Base-by-base conservation (phyloP, 2,113 vertebrate species). In the Nothobranchius furzeri region DNA sequence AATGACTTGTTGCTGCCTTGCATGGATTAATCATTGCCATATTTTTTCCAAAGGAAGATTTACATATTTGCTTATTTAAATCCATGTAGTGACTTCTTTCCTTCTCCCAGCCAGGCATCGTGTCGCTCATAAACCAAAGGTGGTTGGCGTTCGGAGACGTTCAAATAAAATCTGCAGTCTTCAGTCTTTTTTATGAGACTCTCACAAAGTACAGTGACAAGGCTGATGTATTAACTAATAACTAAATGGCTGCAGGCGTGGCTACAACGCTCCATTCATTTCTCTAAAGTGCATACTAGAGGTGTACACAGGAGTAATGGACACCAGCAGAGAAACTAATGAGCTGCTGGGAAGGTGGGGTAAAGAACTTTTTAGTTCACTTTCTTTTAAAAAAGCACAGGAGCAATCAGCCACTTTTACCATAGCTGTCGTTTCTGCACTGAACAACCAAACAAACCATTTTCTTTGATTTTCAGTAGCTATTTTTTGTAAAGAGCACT, bases 291-390 rank as follows among this genome's bases (percentile, higher is more conserved):
- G 60, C 75, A 53, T 74, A 61, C 52, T 74, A 67, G 52, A 70
- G 52, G 71, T 59, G 47, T 60, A 4, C 1, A 35, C 60, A 68
- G 62, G 65, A 73, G 25, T 47, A 79, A 83, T 81, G 75, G 69
- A 68, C 69, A 84, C 69, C 81, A 83, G 70, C 67, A 76, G 55
- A 83, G 64, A 70, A 82, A 77, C 68, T 81, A 88, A 88, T 81
- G 74, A 87, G 79, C 70, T 42, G n/a, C 60, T 47, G 54, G 61
- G 50, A 42, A 58, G 68, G 67, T 17, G 65, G 49, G 46, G 52
- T 70, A 66, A 56, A 70, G 37, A 60, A 58, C 12, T 47, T 63
- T 76, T 50, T 45, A 64, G 48, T 70, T 58, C 12, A n/a, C 51
- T 45, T 64, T 15, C 51, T 45, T 30, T 30, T 30, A 60, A 62